Evolutionary conservation across 2,113 vertebrate genomes (phyloP).

Genomic region (Phyllostomus hastatus): DNA sequence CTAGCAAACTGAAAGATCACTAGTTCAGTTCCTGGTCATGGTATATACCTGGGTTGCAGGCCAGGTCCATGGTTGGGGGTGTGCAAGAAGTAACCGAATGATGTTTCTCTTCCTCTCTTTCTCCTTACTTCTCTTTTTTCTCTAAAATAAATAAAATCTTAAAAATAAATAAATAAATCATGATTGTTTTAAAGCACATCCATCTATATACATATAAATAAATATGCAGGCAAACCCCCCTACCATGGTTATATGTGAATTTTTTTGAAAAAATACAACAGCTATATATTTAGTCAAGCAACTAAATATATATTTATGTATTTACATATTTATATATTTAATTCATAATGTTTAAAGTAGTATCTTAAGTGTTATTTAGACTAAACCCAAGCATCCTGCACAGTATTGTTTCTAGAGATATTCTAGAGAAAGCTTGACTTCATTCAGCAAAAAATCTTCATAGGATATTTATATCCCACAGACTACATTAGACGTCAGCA

Average conservation of each 20-base stretch:
- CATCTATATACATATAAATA: background rate
- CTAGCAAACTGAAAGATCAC: too few relatives aligned
- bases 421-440: background rate
- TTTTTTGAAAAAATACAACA: background rate
- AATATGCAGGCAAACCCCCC: background rate
- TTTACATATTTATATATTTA: constrained; percentile 41
- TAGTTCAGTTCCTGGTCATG: too few relatives aligned
- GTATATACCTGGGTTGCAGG: too few relatives aligned
- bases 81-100: too few relatives aligned
- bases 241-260: background rate
- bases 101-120: too few relatives aligned
- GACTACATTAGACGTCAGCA: background rate
- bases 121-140: too few relatives aligned
- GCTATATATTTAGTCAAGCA: background rate
- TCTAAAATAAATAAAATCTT: too few relatives aligned
- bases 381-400: background rate
- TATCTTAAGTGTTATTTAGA: background rate
- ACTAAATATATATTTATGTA: background rate
- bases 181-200: constrained; percentile 42
- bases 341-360: background rate
- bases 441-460: background rate
- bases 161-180: background rate
- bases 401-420: background rate
- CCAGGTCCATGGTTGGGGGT: too few relatives aligned
- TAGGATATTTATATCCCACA: background rate